Conservation (phyloP, 1,140 invertebrate species). For the Ooceraea biroi region DNA sequence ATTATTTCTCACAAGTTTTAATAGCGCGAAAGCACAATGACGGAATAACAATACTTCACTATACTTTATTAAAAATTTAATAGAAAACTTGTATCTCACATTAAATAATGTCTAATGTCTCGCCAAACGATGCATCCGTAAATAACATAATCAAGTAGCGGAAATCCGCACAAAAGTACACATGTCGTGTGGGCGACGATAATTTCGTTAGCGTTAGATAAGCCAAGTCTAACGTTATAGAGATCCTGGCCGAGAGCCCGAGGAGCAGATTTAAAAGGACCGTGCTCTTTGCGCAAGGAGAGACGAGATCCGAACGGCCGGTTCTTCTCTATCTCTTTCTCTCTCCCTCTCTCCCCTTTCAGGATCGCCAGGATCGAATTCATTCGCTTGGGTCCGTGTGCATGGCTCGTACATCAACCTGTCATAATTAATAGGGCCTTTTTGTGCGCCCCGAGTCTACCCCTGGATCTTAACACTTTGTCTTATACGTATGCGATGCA, state of each 20-base stretch:
- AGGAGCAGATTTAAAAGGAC: slow-evolving; percentile 59
- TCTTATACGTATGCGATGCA: slow-evolving; percentile 76
- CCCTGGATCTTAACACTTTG: slow-evolving; percentile 80
- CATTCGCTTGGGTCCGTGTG: slow-evolving; percentile 77
- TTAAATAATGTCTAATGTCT: background rate
- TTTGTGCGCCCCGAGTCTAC: slow-evolving; percentile 76
- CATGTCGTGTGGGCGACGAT: background rate
- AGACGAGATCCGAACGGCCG: slow-evolving; percentile 52
- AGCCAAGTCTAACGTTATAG: slow-evolving; percentile 22
- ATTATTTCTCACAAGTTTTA: background rate
- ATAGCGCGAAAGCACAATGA: no score
- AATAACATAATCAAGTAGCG: slow-evolving; percentile 6
- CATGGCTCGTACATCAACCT: slow-evolving; percentile 83
- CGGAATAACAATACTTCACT: background rate
- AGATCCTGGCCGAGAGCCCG: slow-evolving; percentile 24
- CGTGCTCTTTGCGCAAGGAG: slow-evolving; percentile 53
- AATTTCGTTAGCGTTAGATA: slow-evolving; percentile 48
- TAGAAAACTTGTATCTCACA: background rate
- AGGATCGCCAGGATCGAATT: slow-evolving; percentile 78
- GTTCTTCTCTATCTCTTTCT: slow-evolving; percentile 33
- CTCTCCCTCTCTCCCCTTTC: slow-evolving; percentile 64
- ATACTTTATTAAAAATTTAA: background rate
- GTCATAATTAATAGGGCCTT: slow-evolving; percentile 84
- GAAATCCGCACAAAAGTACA: background rate
- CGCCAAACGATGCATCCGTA: background rate